Percentiles rank a stretch among this genome's conserved stretches.
phyloP scores from a whole-genome alignment of 2,888 invertebrate species.

The Chouioia cunea region DNA sequence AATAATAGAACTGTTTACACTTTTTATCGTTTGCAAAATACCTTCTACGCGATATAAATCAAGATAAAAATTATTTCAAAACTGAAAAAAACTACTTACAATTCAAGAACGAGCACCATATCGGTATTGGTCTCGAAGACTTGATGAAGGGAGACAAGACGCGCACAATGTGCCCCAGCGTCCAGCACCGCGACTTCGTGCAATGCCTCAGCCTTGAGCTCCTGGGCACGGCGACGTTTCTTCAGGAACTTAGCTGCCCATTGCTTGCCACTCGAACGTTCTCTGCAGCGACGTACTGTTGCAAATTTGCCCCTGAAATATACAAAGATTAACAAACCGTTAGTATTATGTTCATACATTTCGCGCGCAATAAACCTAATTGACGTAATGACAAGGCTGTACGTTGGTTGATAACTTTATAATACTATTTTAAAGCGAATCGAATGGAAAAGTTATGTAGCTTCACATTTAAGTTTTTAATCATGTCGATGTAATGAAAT shows the following conservation, averaged over 20 bases:
- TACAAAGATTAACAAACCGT: no score
- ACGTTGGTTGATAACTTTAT: no score
- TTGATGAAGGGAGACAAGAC: conserved; percentile 73
- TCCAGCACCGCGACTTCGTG: conserved; percentile 73
- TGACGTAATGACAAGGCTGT: no score
- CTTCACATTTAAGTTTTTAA: no score
- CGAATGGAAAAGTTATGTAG: no score
- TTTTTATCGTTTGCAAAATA: no score
- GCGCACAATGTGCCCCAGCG: conserved; percentile 70
- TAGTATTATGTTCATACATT: no score
- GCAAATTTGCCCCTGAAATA: conserved; percentile 97
- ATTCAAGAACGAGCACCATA: conserved; percentile 74
- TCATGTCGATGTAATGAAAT: no score
- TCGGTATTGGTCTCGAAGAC: conserved; percentile 74
- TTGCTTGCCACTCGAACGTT: conserved; percentile 86
- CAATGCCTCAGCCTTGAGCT: conserved; percentile 70
- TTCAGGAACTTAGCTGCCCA: conserved; percentile 98
- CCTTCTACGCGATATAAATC: no score
- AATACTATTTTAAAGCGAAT: no score
- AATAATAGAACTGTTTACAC: neutral
- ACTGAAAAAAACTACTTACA: conserved; percentile 68
- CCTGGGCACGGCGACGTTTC: conserved; percentile 86
- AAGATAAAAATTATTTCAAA: neutral
- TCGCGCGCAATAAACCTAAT: no score
- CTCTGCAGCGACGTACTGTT: conserved; percentile 90